Evolutionary conservation across 2,797 vertebrate genomes (phyloP).

Genomic region (Myoxocephalus aenaeus): DNA sequence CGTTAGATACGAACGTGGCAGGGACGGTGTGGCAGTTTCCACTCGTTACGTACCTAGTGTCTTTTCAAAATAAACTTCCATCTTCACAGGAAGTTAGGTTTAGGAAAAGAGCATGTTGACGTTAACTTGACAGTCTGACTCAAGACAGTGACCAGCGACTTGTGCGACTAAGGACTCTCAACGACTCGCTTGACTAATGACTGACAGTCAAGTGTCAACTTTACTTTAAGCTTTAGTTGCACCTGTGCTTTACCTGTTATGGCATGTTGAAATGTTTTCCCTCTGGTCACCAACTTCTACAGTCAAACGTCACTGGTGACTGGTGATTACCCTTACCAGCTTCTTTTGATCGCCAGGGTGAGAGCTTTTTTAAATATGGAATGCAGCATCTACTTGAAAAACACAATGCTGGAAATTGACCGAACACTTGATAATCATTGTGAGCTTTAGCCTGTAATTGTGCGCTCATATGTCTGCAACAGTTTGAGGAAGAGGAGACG

Average conservation of each 20-base stretch:
- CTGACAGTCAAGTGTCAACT: no score
- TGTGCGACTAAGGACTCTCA: no score
- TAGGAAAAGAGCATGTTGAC: no score
- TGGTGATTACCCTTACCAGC: conserved; percentile 2
- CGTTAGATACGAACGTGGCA: no score
- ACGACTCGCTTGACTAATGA: no score
- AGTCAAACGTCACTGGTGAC: conserved; percentile 13
- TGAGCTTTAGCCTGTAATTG: conserved; percentile 27
- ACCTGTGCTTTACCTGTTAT: neutral
- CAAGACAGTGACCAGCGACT: no score
- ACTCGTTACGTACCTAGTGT: no score
- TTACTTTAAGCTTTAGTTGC: neutral
- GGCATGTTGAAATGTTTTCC: neutral
- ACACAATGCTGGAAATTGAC: conserved; percentile 39
- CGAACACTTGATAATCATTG: conserved; percentile 27
- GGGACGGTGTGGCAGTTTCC: no score
- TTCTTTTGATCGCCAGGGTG: conserved; percentile 32
- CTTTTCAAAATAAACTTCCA: no score
- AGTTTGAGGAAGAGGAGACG: conserved; percentile 9
- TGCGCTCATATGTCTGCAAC: conserved; percentile 12
- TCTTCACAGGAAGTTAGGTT: no score
- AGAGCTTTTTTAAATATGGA: conserved; percentile 42
- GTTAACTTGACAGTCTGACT: no score
- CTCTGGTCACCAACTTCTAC: neutral
- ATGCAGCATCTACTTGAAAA: conserved; percentile 35